Base-by-base conservation (phyloP, 1,140 invertebrate species). In the Micrasema minimum region DNA sequence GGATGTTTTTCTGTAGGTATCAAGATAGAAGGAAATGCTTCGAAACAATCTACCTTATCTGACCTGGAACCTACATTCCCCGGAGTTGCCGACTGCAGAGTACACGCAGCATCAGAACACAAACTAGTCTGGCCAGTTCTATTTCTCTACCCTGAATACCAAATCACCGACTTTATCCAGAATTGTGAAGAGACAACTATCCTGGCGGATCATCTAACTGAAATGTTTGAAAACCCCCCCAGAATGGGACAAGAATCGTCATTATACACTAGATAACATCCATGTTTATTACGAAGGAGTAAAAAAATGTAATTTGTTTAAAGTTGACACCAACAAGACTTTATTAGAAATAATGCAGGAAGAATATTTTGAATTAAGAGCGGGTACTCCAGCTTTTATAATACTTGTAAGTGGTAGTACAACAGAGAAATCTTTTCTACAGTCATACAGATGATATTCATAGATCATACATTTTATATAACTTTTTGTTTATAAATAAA, bases 281-380 rank as follows among this genome's bases (percentile, higher is more conserved):
- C 88, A 90, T 82, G 84, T 96, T 14, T 96, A 93, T 80, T 96
- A 90, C 82, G 93, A 96, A 83, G 89, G 92, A 75, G 82, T 82
- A 71, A 84, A 90, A 65, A 90, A 88, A 77, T 83, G 81, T 65
- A 87, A 86, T 75, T 81, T 94, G 2, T 86, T 90, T 78, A 83
- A 87, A 76, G 83, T 94, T 12, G 77, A 69, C 41, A 35, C 85
- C 0, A 80, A 81, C 10, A 83, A 85, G 66, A 88, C 88, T 1
- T 82, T 96, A 4, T 79, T 84, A 9, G 82, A 91, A 72, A 86
- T 92, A 68, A 80, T 96, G 45, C 80, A 83, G 66, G 79, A 88
- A 62, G 83, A 90, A 76, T 87, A 86, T 89, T 92, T 80, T 77
- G 78, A 80, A 65, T 62, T 85, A 12, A 81, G 80, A 75, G 78